These are phyloP conservation scores for Tinea trinotella DNA, from an alignment of 2,888 invertebrate species.

Conservation along the genomic window DNA sequence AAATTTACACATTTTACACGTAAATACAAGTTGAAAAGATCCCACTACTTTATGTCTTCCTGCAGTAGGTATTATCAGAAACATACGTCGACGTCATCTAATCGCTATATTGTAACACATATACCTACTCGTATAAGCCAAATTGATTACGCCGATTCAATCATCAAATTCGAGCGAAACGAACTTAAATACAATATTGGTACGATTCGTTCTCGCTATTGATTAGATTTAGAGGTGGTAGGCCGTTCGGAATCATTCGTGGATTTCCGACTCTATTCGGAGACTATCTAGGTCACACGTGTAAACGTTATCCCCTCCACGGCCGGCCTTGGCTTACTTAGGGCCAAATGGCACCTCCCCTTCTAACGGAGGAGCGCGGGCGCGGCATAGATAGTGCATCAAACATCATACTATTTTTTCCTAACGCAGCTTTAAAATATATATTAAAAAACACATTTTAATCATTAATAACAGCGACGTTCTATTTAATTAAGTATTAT, in stretches of 20 bases:
- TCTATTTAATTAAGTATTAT: too few species aligned
- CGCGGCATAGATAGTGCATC: conserved; percentile 1
- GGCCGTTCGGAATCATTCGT: conserved; percentile 41
- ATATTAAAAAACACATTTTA: too few species aligned
- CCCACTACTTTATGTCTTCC: background rate
- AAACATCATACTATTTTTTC: background rate
- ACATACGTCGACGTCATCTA: background rate
- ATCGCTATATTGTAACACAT: background rate
- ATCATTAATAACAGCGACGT: too few species aligned
- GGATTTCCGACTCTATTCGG: conserved; percentile 49
- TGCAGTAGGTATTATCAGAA: background rate
- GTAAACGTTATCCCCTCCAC: conserved; percentile 66
- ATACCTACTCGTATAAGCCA: background rate
- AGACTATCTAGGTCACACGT: conserved; percentile 69
- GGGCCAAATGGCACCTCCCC: conserved; percentile 53
- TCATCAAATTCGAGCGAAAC: conserved; percentile 1
- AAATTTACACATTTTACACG: background rate
- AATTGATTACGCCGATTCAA: conserved; percentile 1
- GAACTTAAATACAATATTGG: background rate
- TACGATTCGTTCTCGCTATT: conserved; percentile 34
- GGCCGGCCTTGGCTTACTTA: conserved; percentile 69
- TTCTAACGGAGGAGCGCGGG: conserved; percentile 30
- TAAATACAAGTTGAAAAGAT: background rate
- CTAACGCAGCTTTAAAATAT: background rate
- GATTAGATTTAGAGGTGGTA: conserved; percentile 40